Conservation (phyloP, 1,140 invertebrate species). For the Atta cephalotes region DNA sequence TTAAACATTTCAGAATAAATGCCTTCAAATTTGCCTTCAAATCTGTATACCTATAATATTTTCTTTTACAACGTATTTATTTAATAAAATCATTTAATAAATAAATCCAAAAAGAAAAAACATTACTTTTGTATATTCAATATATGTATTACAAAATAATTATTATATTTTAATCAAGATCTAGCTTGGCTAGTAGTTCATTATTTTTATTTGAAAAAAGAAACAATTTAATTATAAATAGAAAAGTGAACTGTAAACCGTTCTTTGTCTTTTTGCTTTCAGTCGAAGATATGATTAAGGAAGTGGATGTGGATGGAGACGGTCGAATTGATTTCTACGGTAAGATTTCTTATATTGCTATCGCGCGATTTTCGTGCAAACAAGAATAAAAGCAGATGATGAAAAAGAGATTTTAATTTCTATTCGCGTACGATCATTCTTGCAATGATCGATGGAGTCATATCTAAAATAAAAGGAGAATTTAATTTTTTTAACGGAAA, state of each 20-base stretch:
- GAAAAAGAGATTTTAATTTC: conserved; percentile 19
- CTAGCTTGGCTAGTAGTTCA: too few species aligned
- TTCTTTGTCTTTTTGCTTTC: conserved; percentile 82
- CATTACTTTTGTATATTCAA: too few species aligned
- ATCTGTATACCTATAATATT: neutral
- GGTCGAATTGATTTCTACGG: conserved; percentile 96
- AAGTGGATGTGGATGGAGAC: conserved; percentile 96
- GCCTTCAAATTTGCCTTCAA: neutral
- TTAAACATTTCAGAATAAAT: neutral
- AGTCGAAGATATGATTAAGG: conserved; percentile 97
- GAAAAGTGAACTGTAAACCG: too few species aligned
- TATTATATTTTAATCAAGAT: too few species aligned
- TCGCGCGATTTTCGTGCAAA: neutral
- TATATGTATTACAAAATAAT: too few species aligned
- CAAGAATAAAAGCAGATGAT: neutral
- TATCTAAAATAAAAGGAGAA: neutral
- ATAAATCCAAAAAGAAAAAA: neutral
- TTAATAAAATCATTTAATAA: neutral
- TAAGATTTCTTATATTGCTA: conserved; percentile 83
- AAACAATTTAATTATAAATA: neutral
- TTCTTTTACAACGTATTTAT: neutral
- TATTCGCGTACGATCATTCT: neutral
- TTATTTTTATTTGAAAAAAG: too few species aligned
- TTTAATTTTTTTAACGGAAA: neutral
- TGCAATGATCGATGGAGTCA: conserved; percentile 20